Base-by-base conservation (phyloP, 2,888 invertebrate species). In the Carcina quercana region DNA sequence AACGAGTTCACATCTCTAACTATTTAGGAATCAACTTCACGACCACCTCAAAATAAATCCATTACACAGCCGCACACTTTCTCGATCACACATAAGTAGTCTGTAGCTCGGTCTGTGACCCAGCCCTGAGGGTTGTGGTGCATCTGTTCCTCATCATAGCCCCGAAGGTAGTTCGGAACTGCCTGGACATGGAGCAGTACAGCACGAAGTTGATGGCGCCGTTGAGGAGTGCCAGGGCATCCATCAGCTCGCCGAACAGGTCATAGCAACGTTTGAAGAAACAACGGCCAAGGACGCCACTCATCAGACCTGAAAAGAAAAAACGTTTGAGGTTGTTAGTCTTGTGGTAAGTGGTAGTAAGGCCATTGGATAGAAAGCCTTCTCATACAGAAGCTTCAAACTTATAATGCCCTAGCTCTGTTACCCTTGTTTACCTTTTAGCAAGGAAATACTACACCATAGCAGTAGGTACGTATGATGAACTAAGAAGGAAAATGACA, bases 121-220 rank as follows among this genome's bases (percentile, higher is more conserved):
- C 59, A 0, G 86, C 84, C 1, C 87, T 62, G 0, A 86, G 83
- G 0, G 70, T 50, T 0, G 63, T 47, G 27, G 87, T 78, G 46
- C 89, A 87, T 34, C 82, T 84, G 8, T 87, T 88, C 46, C 87
- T 82, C 61, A 95, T 92, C 44, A 94, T 80, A 50, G 89, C 87
- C 0, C 89, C 87, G 59, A 92, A 94, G 2, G 91, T 92, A 13
- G 88, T 89, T 12, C 97, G 86, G 74, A 97, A 97, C 86, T 96
- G 96, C 36, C 93, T 88, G 35, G 95, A 96, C 97, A 97, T 97
- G 33, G 93, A 88, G 59, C 96, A 97, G 70, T 97, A 97, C 2
- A 97, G 87, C 14, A 97, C 93, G 67, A 97, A 97, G 75, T 97
- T 97, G 45, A 97, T 93, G 5, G 95, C 93, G 1, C 96, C 95